phyloP scores from a whole-genome alignment of 2,113 vertebrate genomes.

The Pheucticus melanocephalus region DNA sequence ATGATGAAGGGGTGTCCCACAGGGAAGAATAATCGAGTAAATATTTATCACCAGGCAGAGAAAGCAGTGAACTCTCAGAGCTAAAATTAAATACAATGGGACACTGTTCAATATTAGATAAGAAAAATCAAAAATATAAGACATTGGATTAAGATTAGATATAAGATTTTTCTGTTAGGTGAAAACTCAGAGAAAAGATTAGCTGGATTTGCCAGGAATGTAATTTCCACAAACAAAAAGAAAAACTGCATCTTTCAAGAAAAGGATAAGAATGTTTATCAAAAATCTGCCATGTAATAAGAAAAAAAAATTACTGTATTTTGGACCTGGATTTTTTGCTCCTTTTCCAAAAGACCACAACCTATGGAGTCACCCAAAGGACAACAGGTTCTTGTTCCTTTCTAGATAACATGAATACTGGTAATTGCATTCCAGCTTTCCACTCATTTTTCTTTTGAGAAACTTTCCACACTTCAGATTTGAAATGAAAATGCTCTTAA shows the following conservation, averaged over 20 bases:
- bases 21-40: conserved; percentile 40
- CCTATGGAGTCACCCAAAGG: not conserved
- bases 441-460: not conserved
- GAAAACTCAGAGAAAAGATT: not conserved
- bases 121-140: not conserved
- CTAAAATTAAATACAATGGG: not conserved
- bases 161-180: not conserved
- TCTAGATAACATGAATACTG: not conserved
- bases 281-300: not conserved
- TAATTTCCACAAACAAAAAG: not conserved
- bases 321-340: not conserved
- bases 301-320: not conserved
- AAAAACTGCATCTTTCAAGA: not conserved
- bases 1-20: not conserved
- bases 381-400: not conserved
- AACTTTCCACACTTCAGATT: not conserved
- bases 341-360: not conserved
- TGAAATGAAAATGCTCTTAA: not conserved
- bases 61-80: conserved; percentile 10
- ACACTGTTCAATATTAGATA: not conserved
- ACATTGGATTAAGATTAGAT: not conserved
- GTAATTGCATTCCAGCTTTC: not conserved
- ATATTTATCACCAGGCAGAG: conserved; percentile 38
- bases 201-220: not conserved
- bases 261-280: not conserved